Evolutionary conservation across 2,888 invertebrate genomes (phyloP), one percentile per base, ranked within the genome.

Genomic region (Tetanocera ferruginea): DNA sequence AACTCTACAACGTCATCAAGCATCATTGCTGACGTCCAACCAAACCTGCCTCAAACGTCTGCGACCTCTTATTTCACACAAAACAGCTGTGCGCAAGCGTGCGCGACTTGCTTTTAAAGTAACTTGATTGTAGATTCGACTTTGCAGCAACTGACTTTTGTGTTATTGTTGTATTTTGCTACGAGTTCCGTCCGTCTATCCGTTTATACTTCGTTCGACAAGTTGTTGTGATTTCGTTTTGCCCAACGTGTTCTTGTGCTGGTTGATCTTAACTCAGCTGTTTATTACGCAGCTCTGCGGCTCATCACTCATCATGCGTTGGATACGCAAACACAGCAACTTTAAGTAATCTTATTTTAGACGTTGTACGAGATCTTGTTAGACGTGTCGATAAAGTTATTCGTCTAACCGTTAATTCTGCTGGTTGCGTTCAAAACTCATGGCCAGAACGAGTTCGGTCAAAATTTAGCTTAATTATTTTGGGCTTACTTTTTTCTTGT

Each of bases 391-490:
- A 79, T 79, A 79, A 74, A 43, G 43, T 43, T 43, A 43, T 43
- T 43, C 43, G 2, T 43, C 31, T 79, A 80, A 79, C 80, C 73
- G 80, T 79, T 79, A 80, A 79, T 55, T 23, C 14, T 51, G 52
- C 52, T n/a, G 4, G 37, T n/a, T 52, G 28, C 37, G 28, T 14
- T 19, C 19, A 14, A 5, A 25, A n/a, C 5, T n/a, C 51, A 25
- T 19, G 77, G 43, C 11, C 43, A 43, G 80, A 80, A 80, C 79
- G 77, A 64, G 80, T 80, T 80, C 78, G 79, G 74, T 67, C 73
- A 77, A 79, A 79, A 78, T 79, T 77, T 79, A 73, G 43, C 55
- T 52, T 49, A 57, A 62, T 62, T 73, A 5, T 43, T 62, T 73
- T 60, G 51, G 31, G 14, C 23, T 52, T 14, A 52, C n/a, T 70